These are phyloP conservation scores for Eospalax fontanierii DNA, from an alignment of 2,797 vertebrate genomes.

Conservation along the genomic window DNA sequence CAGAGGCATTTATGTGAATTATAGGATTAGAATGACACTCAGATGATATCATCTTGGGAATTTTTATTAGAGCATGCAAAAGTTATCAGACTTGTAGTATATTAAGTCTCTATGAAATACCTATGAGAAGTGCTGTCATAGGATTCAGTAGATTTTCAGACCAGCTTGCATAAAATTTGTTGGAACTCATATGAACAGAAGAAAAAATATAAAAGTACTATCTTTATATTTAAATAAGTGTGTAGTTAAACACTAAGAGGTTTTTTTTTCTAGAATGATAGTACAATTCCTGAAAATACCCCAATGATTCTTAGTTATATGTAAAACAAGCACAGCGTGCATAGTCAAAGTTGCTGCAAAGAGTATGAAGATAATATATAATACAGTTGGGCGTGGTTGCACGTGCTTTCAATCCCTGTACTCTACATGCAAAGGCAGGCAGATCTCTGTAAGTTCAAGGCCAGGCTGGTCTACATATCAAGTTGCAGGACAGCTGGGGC, in stretches of 20 bases:
- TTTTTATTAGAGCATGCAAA: constrained; percentile 36
- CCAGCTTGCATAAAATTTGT: background rate
- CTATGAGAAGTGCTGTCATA: background rate
- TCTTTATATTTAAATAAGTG: constrained; percentile 48
- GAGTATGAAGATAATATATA: background rate
- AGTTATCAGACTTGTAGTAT: constrained; percentile 48
- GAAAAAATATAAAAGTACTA: constrained; percentile 50
- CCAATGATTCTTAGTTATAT: constrained; percentile 23
- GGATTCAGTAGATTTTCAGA: constrained; percentile 29
- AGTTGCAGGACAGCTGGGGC: too few species aligned
- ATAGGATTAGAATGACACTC: constrained; percentile 31
- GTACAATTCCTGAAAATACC: constrained; percentile 38
- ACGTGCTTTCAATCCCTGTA: too few species aligned
- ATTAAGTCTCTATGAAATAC: constrained; percentile 34
- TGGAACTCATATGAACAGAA: constrained; percentile 32
- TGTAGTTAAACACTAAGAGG: too few species aligned
- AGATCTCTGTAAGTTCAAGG: too few species aligned
- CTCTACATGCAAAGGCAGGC: too few species aligned
- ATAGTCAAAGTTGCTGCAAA: background rate
- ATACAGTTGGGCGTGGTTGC: too few species aligned
- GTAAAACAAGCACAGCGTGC: background rate
- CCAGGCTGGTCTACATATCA: too few species aligned
- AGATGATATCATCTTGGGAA: constrained; percentile 44
- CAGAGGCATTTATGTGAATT: constrained; percentile 49
- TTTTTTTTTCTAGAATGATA: constrained; percentile 28